These are phyloP conservation scores for Heliconius hermathena DNA, from an alignment of 1,140 invertebrate species.

Conservation along the genomic window DNA sequence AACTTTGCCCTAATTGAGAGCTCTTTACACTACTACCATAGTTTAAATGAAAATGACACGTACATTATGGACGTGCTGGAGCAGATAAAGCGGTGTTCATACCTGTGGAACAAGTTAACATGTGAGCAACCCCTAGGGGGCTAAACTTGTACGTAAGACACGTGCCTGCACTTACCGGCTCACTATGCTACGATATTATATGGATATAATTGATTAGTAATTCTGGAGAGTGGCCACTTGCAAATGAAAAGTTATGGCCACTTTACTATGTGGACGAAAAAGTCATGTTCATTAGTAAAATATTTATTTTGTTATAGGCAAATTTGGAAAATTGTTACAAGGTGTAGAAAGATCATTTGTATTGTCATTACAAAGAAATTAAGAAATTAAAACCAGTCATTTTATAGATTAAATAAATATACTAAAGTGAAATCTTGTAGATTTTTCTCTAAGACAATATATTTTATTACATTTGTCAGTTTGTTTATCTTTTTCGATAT, in stretches of 20 bases:
- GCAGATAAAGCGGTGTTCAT: conserved; percentile 39
- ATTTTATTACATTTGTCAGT: too few species aligned
- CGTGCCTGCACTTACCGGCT: conserved; percentile 42
- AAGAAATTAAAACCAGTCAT: too few species aligned
- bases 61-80: conserved; percentile 39
- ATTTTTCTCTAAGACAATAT: too few species aligned
- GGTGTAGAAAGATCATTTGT: too few species aligned
- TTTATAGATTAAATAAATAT: too few species aligned
- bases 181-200: conserved; percentile 35
- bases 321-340: too few species aligned
- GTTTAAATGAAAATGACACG: conserved; percentile 39
- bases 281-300: neutral
- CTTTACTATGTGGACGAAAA: neutral
- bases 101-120: conserved; percentile 46
- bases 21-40: conserved; percentile 21
- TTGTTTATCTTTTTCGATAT: too few species aligned
- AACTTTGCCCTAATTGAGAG: conserved; percentile 26
- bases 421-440: too few species aligned
- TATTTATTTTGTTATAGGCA: neutral
- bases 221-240: conserved; percentile 5
- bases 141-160: conserved; percentile 44
- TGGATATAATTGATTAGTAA: conserved; percentile 28
- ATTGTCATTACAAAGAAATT: too few species aligned
- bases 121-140: conserved; percentile 42
- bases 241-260: conserved; percentile 4